Evolutionary conservation across 2,888 invertebrate genomes (phyloP).

Genomic region (Eubasilissa splendida): DNA sequence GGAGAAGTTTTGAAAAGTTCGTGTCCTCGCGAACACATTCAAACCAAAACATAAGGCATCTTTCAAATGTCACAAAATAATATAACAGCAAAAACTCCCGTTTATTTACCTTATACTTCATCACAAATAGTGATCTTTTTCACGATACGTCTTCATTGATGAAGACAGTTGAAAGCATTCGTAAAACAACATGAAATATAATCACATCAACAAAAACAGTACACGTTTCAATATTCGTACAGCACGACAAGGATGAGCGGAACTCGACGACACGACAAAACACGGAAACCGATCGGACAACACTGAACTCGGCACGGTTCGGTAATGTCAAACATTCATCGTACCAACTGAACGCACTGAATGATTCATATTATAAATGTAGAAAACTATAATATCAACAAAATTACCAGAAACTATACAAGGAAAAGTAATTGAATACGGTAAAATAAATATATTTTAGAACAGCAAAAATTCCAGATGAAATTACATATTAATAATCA

Average conservation of each 20-base stretch:
- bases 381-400: neutral
- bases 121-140: constrained; percentile 48
- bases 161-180: constrained; percentile 43
- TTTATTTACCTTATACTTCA: constrained; percentile 55
- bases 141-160: constrained; percentile 51
- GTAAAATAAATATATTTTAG: neutral
- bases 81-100: constrained; percentile 5
- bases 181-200: constrained; percentile 38
- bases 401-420: neutral
- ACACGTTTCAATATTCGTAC: constrained; percentile 52
- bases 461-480: no score
- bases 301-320: constrained; percentile 39
- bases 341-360: neutral
- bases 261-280: constrained; percentile 55
- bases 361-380: constrained; percentile 11
- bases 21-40: constrained; percentile 28
- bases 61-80: constrained; percentile 47
- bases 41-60: constrained; percentile 53
- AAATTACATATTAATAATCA: no score
- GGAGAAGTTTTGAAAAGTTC: constrained; percentile 29
- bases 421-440: neutral
- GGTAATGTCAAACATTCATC: constrained; percentile 30
- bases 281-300: constrained; percentile 55
- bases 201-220: constrained; percentile 51
- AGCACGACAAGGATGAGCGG: constrained; percentile 37